phyloP scores from a whole-genome alignment of 2,888 invertebrate species.

The Perdita meconis region DNA sequence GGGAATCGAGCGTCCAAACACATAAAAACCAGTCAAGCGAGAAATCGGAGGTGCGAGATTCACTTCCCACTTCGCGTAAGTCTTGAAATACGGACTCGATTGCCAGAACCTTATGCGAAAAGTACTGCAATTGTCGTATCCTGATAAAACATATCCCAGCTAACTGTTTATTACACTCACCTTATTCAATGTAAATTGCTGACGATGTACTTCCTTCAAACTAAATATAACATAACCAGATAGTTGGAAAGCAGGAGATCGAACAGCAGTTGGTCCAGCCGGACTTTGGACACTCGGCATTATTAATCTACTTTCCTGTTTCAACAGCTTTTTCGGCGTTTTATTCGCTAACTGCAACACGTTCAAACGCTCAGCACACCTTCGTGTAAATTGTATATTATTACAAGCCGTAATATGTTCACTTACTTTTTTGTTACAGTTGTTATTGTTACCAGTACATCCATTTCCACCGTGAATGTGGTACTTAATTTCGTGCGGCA shows the following conservation, averaged over 20 bases:
- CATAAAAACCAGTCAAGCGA: too few relatives aligned
- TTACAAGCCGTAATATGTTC: too few relatives aligned
- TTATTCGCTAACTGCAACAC: slow-evolving; percentile 72
- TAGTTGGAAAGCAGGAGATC: slow-evolving; percentile 92
- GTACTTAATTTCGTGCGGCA: slow-evolving; percentile 95
- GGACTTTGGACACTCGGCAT: slow-evolving; percentile 92
- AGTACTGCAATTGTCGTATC: too few relatives aligned
- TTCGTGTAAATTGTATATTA: too few relatives aligned
- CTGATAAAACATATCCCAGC: too few relatives aligned
- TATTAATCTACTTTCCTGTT: slow-evolving; percentile 88
- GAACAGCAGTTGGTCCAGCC: slow-evolving; percentile 93
- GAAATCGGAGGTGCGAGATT: too few relatives aligned
- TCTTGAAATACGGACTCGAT: too few relatives aligned
- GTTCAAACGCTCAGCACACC: slow-evolving; percentile 23
- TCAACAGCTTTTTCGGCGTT: slow-evolving; percentile 87
- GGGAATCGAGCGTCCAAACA: too few relatives aligned
- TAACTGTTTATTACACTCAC: slow-evolving; percentile 81
- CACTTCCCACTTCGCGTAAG: too few relatives aligned
- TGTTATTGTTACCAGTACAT: slow-evolving; percentile 45
- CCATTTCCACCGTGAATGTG: slow-evolving; percentile 87
- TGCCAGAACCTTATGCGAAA: too few relatives aligned
- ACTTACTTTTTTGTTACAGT: slow-evolving; percentile 74
- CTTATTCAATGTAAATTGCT: slow-evolving; percentile 93
- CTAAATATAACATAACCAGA: slow-evolving; percentile 95
- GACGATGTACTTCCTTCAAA: slow-evolving; percentile 91